Evolutionary conservation across 2,113 vertebrate species (phyloP).

Genomic region (Hyperopisus bebe): DNA sequence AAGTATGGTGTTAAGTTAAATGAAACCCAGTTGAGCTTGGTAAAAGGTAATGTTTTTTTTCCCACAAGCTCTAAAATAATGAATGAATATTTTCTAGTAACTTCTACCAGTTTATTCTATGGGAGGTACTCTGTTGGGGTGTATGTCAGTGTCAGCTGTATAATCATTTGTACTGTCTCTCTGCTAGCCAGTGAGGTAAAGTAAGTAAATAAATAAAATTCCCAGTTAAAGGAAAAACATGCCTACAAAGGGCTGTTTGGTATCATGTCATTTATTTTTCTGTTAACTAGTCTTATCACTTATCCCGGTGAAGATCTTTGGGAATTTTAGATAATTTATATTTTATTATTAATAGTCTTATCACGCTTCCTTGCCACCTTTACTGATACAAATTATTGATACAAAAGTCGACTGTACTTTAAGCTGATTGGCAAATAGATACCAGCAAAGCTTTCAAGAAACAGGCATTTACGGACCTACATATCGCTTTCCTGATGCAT

Average conservation of each 20-base stretch:
- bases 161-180: neutral
- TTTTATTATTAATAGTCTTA: neutral
- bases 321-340: neutral
- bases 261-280: no score
- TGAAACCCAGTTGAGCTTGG: neutral
- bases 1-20: neutral
- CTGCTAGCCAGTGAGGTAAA: no score
- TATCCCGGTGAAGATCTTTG: neutral
- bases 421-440: neutral
- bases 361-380: neutral
- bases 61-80: neutral
- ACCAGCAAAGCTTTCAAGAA: neutral
- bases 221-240: no score
- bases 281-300: neutral
- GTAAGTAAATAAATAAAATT: no score
- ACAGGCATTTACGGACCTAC: neutral
- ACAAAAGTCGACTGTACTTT: neutral
- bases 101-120: neutral
- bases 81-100: neutral
- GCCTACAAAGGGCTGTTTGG: no score
- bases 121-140: neutral
- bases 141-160: neutral
- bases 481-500: neutral
- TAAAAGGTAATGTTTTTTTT: neutral
- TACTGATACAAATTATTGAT: neutral